phyloP scores from a whole-genome alignment of 2,113 vertebrate genomes.

The Lepus europaeus region DNA sequence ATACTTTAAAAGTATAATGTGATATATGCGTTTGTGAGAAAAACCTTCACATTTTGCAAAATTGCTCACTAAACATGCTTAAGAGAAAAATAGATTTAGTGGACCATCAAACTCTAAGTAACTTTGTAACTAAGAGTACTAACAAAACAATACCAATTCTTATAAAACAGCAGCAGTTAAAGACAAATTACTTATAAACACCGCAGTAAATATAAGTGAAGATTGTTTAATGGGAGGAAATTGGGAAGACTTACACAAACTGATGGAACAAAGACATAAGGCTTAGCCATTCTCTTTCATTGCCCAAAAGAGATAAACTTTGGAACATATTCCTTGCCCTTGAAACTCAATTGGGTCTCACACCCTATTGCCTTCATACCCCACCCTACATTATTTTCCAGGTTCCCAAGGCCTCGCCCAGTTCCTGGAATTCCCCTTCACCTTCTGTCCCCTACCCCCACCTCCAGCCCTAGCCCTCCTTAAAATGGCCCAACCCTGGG shows the following conservation, averaged over 20 bases:
- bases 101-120: background rate
- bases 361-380: too few relatives aligned
- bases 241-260: background rate
- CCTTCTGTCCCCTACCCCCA: too few relatives aligned
- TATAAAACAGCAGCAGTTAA: background rate
- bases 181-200: background rate
- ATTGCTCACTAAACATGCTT: background rate
- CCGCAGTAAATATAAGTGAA: background rate
- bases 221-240: background rate
- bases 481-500: too few relatives aligned
- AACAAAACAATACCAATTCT: background rate
- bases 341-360: too few relatives aligned
- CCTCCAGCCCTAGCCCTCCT: too few relatives aligned
- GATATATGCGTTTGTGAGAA: background rate
- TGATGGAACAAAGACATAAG: too few relatives aligned
- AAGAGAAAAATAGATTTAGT: background rate
- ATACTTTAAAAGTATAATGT: background rate
- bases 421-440: too few relatives aligned
- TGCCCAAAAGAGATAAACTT: too few relatives aligned
- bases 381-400: too few relatives aligned
- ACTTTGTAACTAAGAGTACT: background rate
- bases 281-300: too few relatives aligned
- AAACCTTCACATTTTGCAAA: conserved; percentile 13
- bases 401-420: too few relatives aligned
- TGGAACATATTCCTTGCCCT: too few relatives aligned